Evolutionary conservation across 2,113 vertebrate genomes (phyloP).

Genomic region (Amazona guildingii): DNA sequence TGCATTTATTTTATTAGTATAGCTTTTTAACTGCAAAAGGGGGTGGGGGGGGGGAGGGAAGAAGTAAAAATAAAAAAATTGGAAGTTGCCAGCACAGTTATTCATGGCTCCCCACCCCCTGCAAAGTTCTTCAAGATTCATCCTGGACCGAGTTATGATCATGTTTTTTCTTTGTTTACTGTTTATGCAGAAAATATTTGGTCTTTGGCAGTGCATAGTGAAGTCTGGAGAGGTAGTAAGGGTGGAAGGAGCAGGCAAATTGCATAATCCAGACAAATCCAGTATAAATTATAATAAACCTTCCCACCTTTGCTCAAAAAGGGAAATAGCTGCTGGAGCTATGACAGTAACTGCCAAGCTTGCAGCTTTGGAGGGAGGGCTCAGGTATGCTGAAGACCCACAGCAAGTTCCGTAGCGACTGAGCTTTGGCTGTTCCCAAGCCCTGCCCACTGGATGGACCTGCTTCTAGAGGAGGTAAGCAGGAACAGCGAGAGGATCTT

Average conservation of each 20-base stretch:
- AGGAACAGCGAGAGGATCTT: not conserved
- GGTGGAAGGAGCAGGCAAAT: not conserved
- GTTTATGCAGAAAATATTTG: not conserved
- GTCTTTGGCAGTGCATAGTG: not conserved
- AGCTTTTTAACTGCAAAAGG: not conserved
- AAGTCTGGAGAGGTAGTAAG: not conserved
- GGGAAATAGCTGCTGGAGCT: not conserved
- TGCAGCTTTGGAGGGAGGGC: not conserved
- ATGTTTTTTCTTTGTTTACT: not conserved
- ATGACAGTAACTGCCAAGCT: not conserved
- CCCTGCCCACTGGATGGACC: not conserved
- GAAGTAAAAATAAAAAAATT: not conserved
- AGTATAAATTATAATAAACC: not conserved
- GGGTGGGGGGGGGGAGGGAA: fast-evolving
- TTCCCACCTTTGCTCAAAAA: not conserved
- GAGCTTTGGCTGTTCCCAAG: not conserved
- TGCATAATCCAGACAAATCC: not conserved
- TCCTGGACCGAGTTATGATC: not conserved
- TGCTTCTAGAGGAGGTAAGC: not conserved
- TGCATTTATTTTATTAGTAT: not conserved
- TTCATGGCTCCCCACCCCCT: not conserved
- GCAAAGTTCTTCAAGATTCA: not conserved
- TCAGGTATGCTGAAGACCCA: not conserved
- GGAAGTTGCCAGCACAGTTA: not conserved
- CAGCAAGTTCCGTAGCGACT: not conserved